Percentiles rank a stretch among this genome's conserved stretches.
These are phyloP conservation scores for Ophiothrix spiculata DNA, from an alignment of 35 echinoderm and acorn worm species.

Conservation along the genomic window DNA sequence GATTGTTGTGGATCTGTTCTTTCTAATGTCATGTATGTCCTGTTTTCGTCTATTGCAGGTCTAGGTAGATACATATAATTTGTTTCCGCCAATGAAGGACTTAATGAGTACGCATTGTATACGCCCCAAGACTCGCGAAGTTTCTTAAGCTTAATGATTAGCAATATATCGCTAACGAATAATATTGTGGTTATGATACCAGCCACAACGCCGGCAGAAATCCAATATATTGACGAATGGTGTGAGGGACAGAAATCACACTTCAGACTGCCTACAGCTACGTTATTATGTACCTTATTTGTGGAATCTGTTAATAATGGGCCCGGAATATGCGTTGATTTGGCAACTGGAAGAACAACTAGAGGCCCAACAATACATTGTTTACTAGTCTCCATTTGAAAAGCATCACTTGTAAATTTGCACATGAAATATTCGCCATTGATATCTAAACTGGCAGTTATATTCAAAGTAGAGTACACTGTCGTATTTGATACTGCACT, in stretches of 20 bases:
- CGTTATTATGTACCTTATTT: neutral
- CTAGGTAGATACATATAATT: constrained; percentile 3
- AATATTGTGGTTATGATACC: neutral
- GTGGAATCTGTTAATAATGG: neutral
- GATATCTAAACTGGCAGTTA: neutral
- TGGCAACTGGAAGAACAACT: neutral
- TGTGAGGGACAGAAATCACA: neutral
- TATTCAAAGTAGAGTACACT: neutral
- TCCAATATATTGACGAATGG: neutral
- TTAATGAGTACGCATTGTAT: neutral
- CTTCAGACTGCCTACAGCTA: neutral
- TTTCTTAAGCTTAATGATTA: constrained; percentile 3
- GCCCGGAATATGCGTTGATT: neutral
- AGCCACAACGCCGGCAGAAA: neutral
- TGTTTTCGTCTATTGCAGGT: neutral
- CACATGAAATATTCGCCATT: neutral
- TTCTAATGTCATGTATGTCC: neutral
- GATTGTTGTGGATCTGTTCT: neutral
- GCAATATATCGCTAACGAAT: neutral
- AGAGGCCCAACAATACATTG: neutral
- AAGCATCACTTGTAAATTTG: neutral
- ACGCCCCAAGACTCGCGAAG: neutral
- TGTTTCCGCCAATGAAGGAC: neutral
- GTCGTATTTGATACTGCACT: neutral
- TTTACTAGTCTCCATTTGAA: neutral